Base-by-base conservation (phyloP, 1,140 invertebrate genomes). In the Eurosta solidaginis region DNA sequence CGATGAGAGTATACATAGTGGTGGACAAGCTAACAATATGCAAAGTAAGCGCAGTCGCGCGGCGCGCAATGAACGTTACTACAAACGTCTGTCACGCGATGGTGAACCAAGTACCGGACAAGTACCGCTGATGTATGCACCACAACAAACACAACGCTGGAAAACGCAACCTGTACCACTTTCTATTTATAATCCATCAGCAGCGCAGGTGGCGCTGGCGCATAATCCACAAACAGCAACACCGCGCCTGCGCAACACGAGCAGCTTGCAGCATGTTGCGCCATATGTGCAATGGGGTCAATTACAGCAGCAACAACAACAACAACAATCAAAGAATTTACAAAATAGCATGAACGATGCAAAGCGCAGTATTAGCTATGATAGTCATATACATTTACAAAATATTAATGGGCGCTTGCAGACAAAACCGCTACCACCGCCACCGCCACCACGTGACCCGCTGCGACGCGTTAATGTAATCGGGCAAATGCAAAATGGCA, bases 51-150 rank as follows among this genome's bases (percentile, higher is more conserved):
- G 88, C 77, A 90, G 91, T 29, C 89, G 94, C 75, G 91, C 91
- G 22, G 93, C 94, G 0, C 89, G 94, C 80, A 95, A 93, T 63
- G 94, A 95, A 85, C 89, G 94, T 40, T 94, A 95, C 81, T 91
- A 94, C 59, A 93, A 93, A 83, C 89, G 94, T 42, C 88, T 94
- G 68, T 94, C 92, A 3, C 89, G 91, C 45, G 93, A 94, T 78
- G 92, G 90, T 25, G 89, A 90, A 77, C 76, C 74, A 25, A 79
- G 76, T 36, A 74, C 45, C 42, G 76, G 76, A 2, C 68, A 63
- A 25, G 76, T 77, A 9, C 79, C 79, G 7, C 68, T 79, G 7
- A 74, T 74, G 76, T 47, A 74, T 25, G 68, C 76, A 22, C 79
- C 52, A 44, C 78, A 79, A 22, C 81, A 74, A 7, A 79, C 76